Evolutionary conservation across 2,113 vertebrate species (phyloP), one percentile per base, ranked within the genome.

Genomic region (Chitala chitala): DNA sequence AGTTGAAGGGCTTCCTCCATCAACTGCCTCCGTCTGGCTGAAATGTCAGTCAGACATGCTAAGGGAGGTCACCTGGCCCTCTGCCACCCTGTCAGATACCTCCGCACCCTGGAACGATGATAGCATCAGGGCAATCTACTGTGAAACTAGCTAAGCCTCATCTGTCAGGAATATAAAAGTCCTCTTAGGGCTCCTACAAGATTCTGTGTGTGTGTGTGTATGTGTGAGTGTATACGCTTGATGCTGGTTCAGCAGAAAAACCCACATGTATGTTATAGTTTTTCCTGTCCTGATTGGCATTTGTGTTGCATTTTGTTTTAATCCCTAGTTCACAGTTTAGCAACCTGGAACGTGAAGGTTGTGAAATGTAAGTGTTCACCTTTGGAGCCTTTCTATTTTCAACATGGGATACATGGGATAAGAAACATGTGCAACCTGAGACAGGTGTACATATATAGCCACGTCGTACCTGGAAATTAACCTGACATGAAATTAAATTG

Each of bases 1-100:
- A 81, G 88, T 92, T 89, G 93, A 96, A 91, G 95, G 94, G 80
- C 93, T 95, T 87, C 92, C 91, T 83, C 92, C 91, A 53, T 95
- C 93, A 89, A 90, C 92, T 78, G 93, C 89, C 46, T 93, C 94
- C 40, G 83, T 87, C 88, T 91, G 92, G 82, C 90, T 93, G 84
- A 93, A 90, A 89, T 88, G 87, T 92, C 91, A 29, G 92, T 92
- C 83, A 90, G 92, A 85, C 91, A 87, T 84, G 91, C 92, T 82
- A 91, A 92, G 93, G 90, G 92, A 87, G 85, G 92, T 88, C 79
- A 75, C 50, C 75, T 71, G 61, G 36, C 54, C 44, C 76, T 26
- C 42, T 55, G 31, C 64, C 72, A 68, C 9, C 65, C 79, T 72
- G 72, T 74, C 71, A 66, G 54, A 7, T 40, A 71, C 74, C 77